Evolutionary conservation across 2,113 vertebrate species (phyloP).

Genomic region (Proterorhinus semilunaris): DNA sequence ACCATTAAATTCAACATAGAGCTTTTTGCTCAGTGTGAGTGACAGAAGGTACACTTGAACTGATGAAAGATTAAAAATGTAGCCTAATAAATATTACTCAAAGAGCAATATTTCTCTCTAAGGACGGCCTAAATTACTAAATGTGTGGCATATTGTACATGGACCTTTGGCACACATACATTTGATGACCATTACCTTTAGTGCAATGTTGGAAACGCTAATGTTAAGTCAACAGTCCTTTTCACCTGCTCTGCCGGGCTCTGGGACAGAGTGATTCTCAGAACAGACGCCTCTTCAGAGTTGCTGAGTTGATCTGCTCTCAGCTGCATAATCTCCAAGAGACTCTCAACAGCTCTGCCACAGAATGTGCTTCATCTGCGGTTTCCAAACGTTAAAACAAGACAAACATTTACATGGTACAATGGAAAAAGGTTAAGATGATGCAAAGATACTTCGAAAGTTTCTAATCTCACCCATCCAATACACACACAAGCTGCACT

Average conservation of each 20-base stretch:
- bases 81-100: too few relatives aligned
- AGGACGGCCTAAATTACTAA: too few relatives aligned
- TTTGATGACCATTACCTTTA: too few relatives aligned
- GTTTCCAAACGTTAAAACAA: conserved; percentile 8
- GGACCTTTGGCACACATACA: conserved; percentile 3
- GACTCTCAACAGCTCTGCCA: conserved; percentile 38
- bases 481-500: too few relatives aligned
- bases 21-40: too few relatives aligned
- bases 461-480: neutral
- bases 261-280: conserved; percentile 16
- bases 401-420: conserved; percentile 38
- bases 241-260: neutral
- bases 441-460: neutral
- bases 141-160: neutral
- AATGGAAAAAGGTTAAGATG: conserved; percentile 23
- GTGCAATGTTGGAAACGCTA: neutral
- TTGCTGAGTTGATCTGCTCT: conserved; percentile 39
- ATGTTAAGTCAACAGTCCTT: neutral
- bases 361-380: conserved; percentile 11
- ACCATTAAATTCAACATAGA: too few relatives aligned
- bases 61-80: too few relatives aligned
- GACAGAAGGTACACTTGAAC: too few relatives aligned
- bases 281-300: conserved; percentile 42
- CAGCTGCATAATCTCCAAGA: conserved; percentile 21
- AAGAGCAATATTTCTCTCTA: too few relatives aligned